Evolutionary conservation across 2,797 vertebrate species (phyloP).

Genomic region (Loriculus beryllinus): DNA sequence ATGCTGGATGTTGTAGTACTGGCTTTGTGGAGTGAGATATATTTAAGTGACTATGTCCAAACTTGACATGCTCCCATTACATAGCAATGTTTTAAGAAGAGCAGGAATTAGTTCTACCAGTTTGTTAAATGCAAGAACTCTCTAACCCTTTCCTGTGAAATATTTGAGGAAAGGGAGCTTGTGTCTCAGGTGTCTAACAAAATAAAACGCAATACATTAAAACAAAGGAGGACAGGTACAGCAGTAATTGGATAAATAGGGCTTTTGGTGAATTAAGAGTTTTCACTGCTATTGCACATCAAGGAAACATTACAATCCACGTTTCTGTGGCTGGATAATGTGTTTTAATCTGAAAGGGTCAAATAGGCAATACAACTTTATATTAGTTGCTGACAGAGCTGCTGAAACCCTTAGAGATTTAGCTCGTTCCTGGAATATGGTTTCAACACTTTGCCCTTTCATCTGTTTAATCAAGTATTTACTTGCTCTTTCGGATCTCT

Average conservation of each 20-base stretch:
- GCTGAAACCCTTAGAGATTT: neutral
- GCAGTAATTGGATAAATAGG: neutral
- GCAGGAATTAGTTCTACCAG: neutral
- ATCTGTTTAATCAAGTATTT: neutral
- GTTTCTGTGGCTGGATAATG: neutral
- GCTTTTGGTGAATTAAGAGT: neutral
- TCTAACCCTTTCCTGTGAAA: neutral
- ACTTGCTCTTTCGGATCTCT: neutral
- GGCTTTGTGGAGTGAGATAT: neutral
- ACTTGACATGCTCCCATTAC: fast-evolving
- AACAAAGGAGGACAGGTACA: neutral
- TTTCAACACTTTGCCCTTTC: neutral
- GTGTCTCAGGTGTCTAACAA: neutral
- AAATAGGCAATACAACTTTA: neutral
- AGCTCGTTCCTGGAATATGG: neutral
- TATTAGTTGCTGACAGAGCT: neutral
- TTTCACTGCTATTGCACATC: neutral
- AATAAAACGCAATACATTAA: neutral
- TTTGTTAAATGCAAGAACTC: neutral
- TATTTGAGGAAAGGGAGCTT: neutral
- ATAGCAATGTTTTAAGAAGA: neutral
- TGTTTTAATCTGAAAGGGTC: neutral
- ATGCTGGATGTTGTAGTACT: neutral
- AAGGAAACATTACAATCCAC: neutral
- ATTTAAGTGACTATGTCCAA: neutral